Evolutionary conservation across 2,888 invertebrate genomes (phyloP), one percentile per base, ranked within the genome.

Genomic region (Luperina nickerlii): DNA sequence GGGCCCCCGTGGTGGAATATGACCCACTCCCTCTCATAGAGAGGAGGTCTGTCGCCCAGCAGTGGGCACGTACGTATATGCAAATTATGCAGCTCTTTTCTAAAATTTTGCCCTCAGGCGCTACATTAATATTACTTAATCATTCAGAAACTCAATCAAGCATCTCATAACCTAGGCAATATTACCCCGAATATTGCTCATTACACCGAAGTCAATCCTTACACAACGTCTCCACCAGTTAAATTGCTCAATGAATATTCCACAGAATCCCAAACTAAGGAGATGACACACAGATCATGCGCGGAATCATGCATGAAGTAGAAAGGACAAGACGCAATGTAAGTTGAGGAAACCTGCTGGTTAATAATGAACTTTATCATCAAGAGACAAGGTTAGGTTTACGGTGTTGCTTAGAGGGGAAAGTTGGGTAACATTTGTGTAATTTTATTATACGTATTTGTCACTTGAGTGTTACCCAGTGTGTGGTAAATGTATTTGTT

Each of bases 301-400:
- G 78, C 80, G 74, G 88, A 89, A 89, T 89, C 89, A 89, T 89
- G 89, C 89, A 89, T 89, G 89, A 89, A 89, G 74, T 78, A 77
- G 83, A 83, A 84, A 84, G 79, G 82, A 83, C 82, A 84, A 78
- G 79, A 66, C 76, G 81, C 74, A 69, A 82, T 88, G 83, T 84
- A 82, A 83, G 80, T 76, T 68, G 81, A 54, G 78, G 78, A 81
- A 24, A 54, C n/a, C n/a, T 78, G 27, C 65, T 24, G 24, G 32
- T 18, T 48, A 18, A 86, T 71, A 73, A 57, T 79, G 7, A 32
- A 74, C 71, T 51, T 60, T 80, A 63, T 20, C 0, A 0, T 24
- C 0, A 7, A 1, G 11, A 0, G 0, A n/a, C 65, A 81, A 24
- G n/a, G 82, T 60, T 65, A 24, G 5, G 13, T 69, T 78, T 74